These are phyloP conservation scores for Aphidoletes aphidimyza DNA, from an alignment of 2,888 invertebrate species.

Conservation along the genomic window DNA sequence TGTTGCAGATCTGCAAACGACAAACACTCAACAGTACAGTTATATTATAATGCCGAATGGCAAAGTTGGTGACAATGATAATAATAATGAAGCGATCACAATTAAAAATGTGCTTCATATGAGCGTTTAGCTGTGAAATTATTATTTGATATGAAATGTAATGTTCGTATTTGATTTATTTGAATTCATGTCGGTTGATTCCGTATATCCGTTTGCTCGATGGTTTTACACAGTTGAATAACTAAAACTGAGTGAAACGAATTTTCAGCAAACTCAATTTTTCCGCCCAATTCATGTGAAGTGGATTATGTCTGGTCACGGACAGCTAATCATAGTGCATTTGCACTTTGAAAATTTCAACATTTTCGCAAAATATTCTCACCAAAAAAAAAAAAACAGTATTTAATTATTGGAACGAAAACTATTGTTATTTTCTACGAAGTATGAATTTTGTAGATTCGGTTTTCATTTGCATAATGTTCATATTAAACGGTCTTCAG, in stretches of 20 bases:
- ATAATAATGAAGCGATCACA: constrained; percentile 15
- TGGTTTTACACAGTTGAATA: constrained; percentile 32
- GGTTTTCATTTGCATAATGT: no score
- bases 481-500: no score
- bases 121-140: neutral
- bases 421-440: no score
- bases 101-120: neutral
- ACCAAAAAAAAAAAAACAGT: no score
- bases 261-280: constrained; percentile 17
- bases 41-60: neutral
- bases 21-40: neutral
- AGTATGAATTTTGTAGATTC: no score
- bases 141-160: constrained; percentile 34
- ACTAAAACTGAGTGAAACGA: constrained; percentile 4
- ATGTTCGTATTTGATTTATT: constrained; percentile 38
- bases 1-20: constrained; percentile 36
- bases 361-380: no score
- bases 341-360: no score
- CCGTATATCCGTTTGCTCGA: neutral
- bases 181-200: constrained; percentile 1
- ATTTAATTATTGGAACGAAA: no score
- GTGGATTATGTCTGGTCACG: no score
- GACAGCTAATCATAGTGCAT: no score
- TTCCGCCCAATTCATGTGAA: neutral
- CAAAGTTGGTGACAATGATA: constrained; percentile 15